These are phyloP conservation scores for Passer montanus DNA, from an alignment of 2,113 vertebrate genomes.

Conservation along the genomic window DNA sequence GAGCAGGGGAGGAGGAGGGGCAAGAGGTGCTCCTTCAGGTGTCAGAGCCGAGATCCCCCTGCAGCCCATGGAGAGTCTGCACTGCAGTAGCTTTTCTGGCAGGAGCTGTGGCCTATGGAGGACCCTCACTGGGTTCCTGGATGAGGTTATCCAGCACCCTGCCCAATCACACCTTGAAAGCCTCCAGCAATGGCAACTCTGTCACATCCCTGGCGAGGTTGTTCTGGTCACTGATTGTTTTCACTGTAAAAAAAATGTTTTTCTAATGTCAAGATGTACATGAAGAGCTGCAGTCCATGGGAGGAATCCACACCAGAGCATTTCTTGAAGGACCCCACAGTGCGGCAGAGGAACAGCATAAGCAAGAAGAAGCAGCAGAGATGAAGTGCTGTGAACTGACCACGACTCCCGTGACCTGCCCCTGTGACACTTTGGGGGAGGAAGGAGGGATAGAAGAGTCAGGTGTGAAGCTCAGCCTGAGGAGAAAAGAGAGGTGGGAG, in stretches of 20 bases:
- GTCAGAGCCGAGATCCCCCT: no score
- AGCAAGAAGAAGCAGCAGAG: neutral
- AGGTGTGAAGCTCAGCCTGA: neutral
- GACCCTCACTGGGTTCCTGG: neutral
- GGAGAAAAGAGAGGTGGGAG: neutral
- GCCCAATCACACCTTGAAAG: neutral
- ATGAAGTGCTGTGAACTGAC: neutral
- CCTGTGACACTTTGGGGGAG: rapidly evolving
- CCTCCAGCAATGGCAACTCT: neutral
- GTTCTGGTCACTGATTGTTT: neutral
- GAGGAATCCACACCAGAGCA: neutral
- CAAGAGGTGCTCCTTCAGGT: neutral
- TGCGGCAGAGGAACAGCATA: neutral
- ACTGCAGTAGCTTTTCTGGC: neutral
- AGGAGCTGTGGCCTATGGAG: neutral
- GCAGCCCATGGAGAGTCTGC: neutral
- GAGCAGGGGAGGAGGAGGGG: neutral
- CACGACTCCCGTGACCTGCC: rapidly evolving
- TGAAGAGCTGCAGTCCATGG: neutral
- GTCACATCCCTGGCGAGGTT: neutral
- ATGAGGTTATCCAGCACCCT: neutral
- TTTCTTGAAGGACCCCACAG: rapidly evolving
- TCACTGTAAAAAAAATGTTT: neutral
- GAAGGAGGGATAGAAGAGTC: neutral
- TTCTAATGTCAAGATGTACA: neutral